Evolutionary conservation across 2,888 invertebrate genomes (phyloP), one percentile per base, ranked within the genome.

Genomic region (Callyntrura guangdongensis): DNA sequence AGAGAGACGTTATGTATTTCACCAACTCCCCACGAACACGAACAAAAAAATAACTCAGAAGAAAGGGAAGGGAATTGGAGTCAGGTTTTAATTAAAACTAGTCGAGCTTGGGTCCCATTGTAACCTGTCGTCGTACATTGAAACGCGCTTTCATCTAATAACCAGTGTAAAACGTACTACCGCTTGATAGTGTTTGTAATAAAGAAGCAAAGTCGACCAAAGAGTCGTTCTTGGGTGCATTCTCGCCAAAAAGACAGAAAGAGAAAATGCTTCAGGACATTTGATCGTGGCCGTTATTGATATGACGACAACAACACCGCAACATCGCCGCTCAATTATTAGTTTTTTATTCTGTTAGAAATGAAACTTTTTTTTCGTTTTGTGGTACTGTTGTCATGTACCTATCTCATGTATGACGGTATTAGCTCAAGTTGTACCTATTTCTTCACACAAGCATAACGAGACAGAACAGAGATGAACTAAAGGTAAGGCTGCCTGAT

Each of bases 61-160:
- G 77, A 86, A 86, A 86, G 74, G 74, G 74, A 72, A 72, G 64
- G 49, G 64, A 79, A 69, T 81, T 22, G 53, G 56, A 88, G 69
- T 69, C 87, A 88, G 69, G 69, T 82, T 88, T 88, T 88, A 88
- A 88, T 88, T 88, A 84, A 69, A 67, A 69, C 69, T 64, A 45
- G 81, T 81, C 59, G 25, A 17, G 56, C 36, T 81, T 59, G n/a
- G 17, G 20, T 59, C 20, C 74, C 6, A 22, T 36, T 61, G 59
- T 61, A 45, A 77, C 20, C 49, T 49, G 72, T 72, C 45, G 72
- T 81, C 61, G 59, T 81, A 36, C 36, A 36, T 36, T 36, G 36
- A 36, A 36, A 6, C 12, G 59, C 49, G 22, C 74, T 47, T 74
- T 74, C 20, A 74, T 47, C 49, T 72, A 45, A 72, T 17, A 72